A percentile compares a stretch with the other conserved stretches of the same genome.
Conservation (phyloP, 2,113 vertebrate species). For the Zosterops borbonicus region DNA sequence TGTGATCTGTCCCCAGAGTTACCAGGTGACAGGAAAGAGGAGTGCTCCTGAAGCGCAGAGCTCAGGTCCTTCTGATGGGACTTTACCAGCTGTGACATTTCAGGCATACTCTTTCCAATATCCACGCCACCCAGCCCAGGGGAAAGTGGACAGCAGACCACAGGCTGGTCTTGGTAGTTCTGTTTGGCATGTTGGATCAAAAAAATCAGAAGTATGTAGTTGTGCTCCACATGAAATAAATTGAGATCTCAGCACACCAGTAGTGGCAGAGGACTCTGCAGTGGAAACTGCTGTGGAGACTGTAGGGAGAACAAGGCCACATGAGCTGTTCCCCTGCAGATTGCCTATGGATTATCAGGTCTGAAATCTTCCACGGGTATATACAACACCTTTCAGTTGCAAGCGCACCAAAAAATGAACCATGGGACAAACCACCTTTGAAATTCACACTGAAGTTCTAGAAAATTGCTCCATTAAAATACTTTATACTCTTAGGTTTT, state of each 20-base stretch:
- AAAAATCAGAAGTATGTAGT: not conserved
- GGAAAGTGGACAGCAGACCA: not conserved
- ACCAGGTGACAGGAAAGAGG: not conserved
- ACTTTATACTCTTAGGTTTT: not conserved
- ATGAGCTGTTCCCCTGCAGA: not conserved
- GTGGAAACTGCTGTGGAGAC: not conserved
- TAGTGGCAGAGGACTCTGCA: not conserved
- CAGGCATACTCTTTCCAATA: not conserved
- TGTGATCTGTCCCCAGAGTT: not conserved
- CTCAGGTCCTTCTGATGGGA: not conserved
- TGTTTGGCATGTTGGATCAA: not conserved
- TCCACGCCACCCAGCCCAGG: not conserved
- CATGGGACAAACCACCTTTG: not conserved
- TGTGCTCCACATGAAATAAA: not conserved
- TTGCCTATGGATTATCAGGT: not conserved
- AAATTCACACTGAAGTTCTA: not conserved
- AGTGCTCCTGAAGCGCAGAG: not conserved
- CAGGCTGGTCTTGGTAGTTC: not conserved
- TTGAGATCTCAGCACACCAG: not conserved
- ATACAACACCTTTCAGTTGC: not conserved
- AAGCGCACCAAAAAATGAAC: not conserved
- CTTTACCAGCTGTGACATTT: not conserved
- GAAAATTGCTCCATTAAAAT: not conserved
- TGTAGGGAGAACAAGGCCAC: not conserved
- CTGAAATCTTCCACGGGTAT: not conserved